Percentiles rank a stretch among this genome's conserved stretches.
These are phyloP conservation scores for Macaria liturata DNA, from an alignment of 2,888 invertebrate species.

Conservation along the genomic window DNA sequence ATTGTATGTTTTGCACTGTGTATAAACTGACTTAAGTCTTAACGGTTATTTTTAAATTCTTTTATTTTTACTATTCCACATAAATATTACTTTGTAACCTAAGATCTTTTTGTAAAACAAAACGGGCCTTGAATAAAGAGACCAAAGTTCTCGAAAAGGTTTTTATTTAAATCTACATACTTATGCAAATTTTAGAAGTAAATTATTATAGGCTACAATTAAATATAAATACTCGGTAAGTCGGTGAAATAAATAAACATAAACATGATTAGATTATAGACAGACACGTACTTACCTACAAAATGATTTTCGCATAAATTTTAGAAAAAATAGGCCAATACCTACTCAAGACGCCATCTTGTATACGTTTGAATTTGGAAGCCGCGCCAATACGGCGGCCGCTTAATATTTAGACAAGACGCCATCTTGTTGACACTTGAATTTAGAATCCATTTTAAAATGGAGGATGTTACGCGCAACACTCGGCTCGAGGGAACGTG, in stretches of 20 bases:
- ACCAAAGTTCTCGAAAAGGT: slow-evolving; percentile 30
- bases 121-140: slow-evolving; percentile 27
- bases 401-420: slow-evolving; percentile 18
- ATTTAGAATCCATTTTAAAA: slow-evolving; percentile 53
- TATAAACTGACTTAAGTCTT: too few relatives aligned
- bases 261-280: slow-evolving; percentile 1
- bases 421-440: slow-evolving; percentile 44
- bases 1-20: not conserved
- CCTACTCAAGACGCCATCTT: slow-evolving; percentile 2
- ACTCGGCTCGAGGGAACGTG: slow-evolving; percentile 67
- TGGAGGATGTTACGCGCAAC: slow-evolving; percentile 54
- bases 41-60: too few relatives aligned
- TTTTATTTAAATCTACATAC: slow-evolving; percentile 29
- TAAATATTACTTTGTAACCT: slow-evolving; percentile 4
- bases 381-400: not conserved
- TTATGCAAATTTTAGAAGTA: slow-evolving; percentile 28
- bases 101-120: slow-evolving; percentile 16
- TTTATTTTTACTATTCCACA: slow-evolving; percentile 5
- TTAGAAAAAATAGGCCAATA: not conserved
- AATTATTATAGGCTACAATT: slow-evolving; percentile 20
- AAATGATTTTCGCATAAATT: not conserved
- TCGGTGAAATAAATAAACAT: not conserved
- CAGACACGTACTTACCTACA: not conserved
- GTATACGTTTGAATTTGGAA: not conserved
- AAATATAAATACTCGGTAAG: not conserved